Evolutionary conservation across 2,113 vertebrate species (phyloP), one percentile per base, ranked within the genome.

Genomic region (Gasterosteus nipponicus): DNA sequence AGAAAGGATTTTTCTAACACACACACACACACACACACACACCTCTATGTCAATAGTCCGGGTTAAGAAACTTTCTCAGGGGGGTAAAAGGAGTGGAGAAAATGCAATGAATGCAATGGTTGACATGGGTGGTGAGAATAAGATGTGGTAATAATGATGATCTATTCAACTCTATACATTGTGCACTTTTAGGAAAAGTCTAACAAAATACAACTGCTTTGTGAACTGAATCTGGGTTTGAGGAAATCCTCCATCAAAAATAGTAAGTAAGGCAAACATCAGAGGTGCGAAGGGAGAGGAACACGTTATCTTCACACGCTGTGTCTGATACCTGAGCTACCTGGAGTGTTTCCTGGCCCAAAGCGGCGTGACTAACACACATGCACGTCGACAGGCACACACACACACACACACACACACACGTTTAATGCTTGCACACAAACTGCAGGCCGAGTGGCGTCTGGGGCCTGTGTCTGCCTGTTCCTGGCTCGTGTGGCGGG

Each of bases 281-380:
- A 87, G 87, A 93, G 90, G 89, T 92, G 92, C 85, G 86, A 85
- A 87, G 88, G 92, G 89, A 89, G 84, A 87, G 92, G 87, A 89
- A 85, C 90, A 89, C 83, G 68, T 90, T 78, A 79, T 88, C 88
- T 54, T 87, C 92, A 90, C 87, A 87, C 87, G 85, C 89, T 89
- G 89, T 91, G 92, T 91, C 86, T 85, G 89, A 91, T 92, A 93
- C 92, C 92, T 93, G 92, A 93, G 93, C 93, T 90, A 93, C 89
- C 92, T 89, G 89, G 92, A 92, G 80, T 91, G 90, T 87, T 91
- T 82, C 85, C 86, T 73, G 88, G 89, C 86, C 90, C 89, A 83
- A 82, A 72, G 46, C 41, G 47, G 87, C 88, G 88, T 73, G 81
- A 81, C 86, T 72, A 80, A 83, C 83, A 84, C 83, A 70, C 88